phyloP scores from a whole-genome alignment of 2,797 vertebrate species.

The Chaunax sp. region DNA sequence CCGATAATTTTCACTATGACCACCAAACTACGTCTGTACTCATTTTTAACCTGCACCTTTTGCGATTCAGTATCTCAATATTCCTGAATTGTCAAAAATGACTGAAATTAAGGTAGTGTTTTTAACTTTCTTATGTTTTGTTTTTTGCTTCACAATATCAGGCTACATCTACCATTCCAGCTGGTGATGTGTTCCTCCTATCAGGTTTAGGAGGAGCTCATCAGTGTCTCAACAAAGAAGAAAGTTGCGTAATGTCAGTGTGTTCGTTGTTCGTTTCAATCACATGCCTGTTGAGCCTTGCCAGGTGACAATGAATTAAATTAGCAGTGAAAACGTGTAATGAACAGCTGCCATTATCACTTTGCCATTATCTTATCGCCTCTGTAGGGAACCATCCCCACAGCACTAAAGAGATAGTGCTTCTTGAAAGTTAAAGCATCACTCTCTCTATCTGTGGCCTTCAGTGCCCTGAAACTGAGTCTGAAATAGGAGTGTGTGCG shows the following conservation, averaged over 20 bases:
- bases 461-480: constrained; percentile 45
- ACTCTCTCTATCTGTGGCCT: constrained; percentile 28
- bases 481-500: constrained; percentile 55
- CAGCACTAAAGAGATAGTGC: constrained; percentile 43
- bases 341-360: constrained; percentile 20
- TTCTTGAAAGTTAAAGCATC: constrained; percentile 28
- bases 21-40: too few relatives aligned
- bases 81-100: neutral
- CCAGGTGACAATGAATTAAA: constrained; percentile 17
- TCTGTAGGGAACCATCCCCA: constrained; percentile 39
- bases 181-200: neutral
- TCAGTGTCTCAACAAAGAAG: neutral
- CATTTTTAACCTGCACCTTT: too few relatives aligned
- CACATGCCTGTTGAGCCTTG: constrained; percentile 9
- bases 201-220: neutral
- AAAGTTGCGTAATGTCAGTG: constrained; percentile 3
- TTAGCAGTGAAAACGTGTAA: constrained; percentile 16
- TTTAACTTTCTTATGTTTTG: neutral
- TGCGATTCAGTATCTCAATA: neutral
- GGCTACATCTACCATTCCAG: neutral
- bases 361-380: constrained; percentile 33
- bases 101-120: neutral
- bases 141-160: neutral
- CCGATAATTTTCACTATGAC: too few relatives aligned
- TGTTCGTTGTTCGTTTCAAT: constrained; percentile 2